Base-by-base conservation (phyloP, 1,140 invertebrate genomes). In the Solen grandis region DNA sequence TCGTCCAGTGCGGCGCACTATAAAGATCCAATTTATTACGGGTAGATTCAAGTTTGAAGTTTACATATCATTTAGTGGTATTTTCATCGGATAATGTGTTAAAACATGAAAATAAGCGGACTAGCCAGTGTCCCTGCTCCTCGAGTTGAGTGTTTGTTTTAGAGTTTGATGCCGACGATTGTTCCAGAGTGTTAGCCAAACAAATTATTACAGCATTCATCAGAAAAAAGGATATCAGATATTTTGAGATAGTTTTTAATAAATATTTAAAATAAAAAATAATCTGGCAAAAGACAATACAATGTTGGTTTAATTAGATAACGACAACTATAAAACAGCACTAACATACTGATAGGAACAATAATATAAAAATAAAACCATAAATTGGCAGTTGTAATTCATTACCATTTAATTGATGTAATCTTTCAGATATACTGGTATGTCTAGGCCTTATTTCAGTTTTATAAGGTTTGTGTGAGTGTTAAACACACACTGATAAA, bases 71-170 rank as follows among this genome's bases (percentile, higher is more conserved):
- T 80, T 80, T 80, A 73, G 59, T 72, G 68, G 77, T 65, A 72
- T 80, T 72, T 73, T 73, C 77, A 10, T 16, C 59, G 77, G 77
- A 80, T 80, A 80, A 80, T 72, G 77, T 80, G 77, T 70, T 80
- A 73, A 73, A 80, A 80, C 62, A 80, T 65, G 55, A 62, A 80
- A 80, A 80, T 80, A 72, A 65, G 29, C 36, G 68, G 77, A 80
- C 77, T 80, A 80, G 55, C 31, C 31, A 57, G 69, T 41, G 75
- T 78, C 60, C 66, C 50, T 46, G 8, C 31, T 68, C 68, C 75
- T 78, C 55, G 46, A 59, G 54, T 29, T 57, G 60, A 78, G 75
- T 68, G 75, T 55, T 54, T 57, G 65, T 60, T 57, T 68, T n/a
- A n/a, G 36, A 57, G 27, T 19, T 19, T 16, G 59, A 14, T 62